Percentiles rank a stretch among this genome's conserved stretches.
These are phyloP conservation scores for Zaprionus bogoriensis DNA, from an alignment of 2,888 invertebrate species.

Conservation along the genomic window DNA sequence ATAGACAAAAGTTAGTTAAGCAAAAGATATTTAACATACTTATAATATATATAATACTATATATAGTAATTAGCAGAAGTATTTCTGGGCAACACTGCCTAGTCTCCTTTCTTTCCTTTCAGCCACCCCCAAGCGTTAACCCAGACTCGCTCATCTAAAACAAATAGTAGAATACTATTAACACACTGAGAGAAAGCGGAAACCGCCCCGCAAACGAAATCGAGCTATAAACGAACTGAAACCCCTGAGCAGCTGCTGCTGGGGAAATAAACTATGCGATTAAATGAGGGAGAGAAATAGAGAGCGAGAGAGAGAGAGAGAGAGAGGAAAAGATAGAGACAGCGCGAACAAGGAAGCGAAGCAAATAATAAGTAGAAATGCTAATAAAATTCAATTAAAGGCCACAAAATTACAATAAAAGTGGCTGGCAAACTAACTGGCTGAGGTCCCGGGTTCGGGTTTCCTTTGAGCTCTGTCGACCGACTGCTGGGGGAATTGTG, in stretches of 20 bases:
- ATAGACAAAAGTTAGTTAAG: constrained; percentile 33
- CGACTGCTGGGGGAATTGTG: too few relatives aligned
- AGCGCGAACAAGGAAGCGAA: neutral
- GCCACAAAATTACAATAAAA: constrained; percentile 77
- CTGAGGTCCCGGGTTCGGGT: constrained; percentile 1
- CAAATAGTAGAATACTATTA: constrained; percentile 59
- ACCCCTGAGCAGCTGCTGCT: neutral
- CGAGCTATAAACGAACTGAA: neutral
- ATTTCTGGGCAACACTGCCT: too few relatives aligned
- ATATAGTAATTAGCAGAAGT: constrained; percentile 42
- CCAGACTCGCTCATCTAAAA: constrained; percentile 19
- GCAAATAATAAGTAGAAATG: constrained; percentile 76
- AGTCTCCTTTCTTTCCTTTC: neutral
- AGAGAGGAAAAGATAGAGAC: neutral
- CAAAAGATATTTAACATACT: constrained; percentile 3
- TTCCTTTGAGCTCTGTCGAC: neutral
- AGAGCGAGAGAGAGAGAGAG: neutral
- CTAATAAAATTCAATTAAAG: constrained; percentile 80
- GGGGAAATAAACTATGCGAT: constrained; percentile 66
- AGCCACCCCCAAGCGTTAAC: neutral
- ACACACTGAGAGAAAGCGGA: too few relatives aligned
- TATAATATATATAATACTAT: neutral
- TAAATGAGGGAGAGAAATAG: constrained; percentile 30
- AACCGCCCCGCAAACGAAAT: constrained; percentile 31
- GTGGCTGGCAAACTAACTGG: constrained; percentile 60